Evolutionary conservation across 2,797 vertebrate genomes (phyloP).

Genomic region (Caiman crocodilus): DNA sequence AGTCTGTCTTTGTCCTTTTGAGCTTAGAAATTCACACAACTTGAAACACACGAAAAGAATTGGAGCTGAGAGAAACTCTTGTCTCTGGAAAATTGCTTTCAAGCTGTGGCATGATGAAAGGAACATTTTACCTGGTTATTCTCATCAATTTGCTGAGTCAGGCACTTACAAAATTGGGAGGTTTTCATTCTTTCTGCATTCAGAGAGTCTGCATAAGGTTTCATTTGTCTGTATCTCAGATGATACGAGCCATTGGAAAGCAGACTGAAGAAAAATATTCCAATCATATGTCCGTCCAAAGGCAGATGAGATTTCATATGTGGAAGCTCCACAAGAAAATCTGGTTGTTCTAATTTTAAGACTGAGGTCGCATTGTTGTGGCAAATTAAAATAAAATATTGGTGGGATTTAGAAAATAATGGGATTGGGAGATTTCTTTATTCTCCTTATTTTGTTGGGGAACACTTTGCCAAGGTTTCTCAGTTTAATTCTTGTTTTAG

Average conservation of each 20-base stretch:
- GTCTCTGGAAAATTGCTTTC: neutral
- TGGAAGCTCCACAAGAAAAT: slow-evolving; percentile 11
- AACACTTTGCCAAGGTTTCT: slow-evolving; percentile 33
- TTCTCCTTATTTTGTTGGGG: slow-evolving; percentile 42
- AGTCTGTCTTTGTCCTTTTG: neutral
- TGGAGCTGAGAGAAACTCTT: neutral
- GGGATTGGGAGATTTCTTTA: slow-evolving; percentile 1
- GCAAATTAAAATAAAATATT: slow-evolving; percentile 48
- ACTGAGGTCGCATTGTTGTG: slow-evolving; percentile 21
- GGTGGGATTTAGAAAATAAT: neutral
- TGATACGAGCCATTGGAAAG: neutral
- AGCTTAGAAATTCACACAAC: neutral
- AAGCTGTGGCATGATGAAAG: neutral
- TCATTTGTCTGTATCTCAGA: neutral
- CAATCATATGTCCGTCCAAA: neutral
- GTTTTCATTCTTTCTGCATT: neutral
- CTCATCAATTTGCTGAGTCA: neutral
- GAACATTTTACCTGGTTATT: neutral
- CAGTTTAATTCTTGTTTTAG: slow-evolving; percentile 48
- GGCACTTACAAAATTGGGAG: slow-evolving; percentile 2
- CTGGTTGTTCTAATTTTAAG: slow-evolving; percentile 28
- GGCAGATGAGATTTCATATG: neutral
- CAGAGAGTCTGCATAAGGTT: neutral
- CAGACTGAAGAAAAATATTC: neutral
- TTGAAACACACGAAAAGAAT: neutral